Conservation (phyloP, 2,113 vertebrate species). For the Anser brachyrhynchus region DNA sequence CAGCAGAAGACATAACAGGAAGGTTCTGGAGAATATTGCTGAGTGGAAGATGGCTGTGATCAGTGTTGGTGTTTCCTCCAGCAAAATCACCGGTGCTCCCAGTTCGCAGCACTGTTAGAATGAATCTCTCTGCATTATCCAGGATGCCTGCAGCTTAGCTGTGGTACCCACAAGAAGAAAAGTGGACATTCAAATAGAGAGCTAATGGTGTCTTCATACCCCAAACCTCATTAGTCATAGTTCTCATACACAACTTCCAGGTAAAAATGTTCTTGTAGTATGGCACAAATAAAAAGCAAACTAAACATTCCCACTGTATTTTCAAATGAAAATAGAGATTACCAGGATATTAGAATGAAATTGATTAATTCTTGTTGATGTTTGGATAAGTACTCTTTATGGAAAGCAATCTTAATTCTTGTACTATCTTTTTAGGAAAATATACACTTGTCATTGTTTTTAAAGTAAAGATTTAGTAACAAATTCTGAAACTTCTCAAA, state of each 20-base stretch:
- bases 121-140: neutral
- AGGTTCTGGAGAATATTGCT: neutral
- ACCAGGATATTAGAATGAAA: neutral
- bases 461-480: neutral
- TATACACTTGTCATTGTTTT: neutral
- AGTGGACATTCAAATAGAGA: neutral
- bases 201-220: neutral
- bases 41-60: rapidly evolving
- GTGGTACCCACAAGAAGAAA: neutral
- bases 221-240: neutral
- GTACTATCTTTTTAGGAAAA: neutral
- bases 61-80: neutral
- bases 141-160: neutral
- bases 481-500: neutral
- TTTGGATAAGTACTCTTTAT: neutral
- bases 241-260: neutral
- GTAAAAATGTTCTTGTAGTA: neutral
- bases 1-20: neutral
- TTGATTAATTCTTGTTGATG: neutral
- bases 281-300: neutral
- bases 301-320: neutral
- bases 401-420: neutral
- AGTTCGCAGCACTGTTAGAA: neutral
- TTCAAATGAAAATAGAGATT: neutral
- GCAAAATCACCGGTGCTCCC: neutral